phyloP scores from a whole-genome alignment of 2,113 vertebrate species.

The Gobiocypris rarus region DNA sequence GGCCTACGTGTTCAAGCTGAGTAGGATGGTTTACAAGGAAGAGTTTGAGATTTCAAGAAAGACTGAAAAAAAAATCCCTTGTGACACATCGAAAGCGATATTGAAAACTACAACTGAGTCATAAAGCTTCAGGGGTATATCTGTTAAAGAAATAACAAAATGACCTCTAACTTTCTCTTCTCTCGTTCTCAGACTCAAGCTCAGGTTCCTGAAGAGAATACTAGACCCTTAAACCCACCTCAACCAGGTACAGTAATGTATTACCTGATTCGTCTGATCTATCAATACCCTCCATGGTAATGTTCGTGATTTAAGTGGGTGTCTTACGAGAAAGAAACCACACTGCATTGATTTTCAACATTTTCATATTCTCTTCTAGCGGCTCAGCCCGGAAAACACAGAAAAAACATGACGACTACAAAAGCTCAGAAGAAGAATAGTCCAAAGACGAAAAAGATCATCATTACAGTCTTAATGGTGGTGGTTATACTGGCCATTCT shows the following conservation, averaged over 20 bases:
- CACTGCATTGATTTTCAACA: neutral
- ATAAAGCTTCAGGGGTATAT: neutral
- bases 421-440: constrained; percentile 52
- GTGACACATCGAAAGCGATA: constrained; percentile 13
- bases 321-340: constrained; percentile 17
- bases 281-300: neutral
- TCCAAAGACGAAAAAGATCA: constrained; percentile 52
- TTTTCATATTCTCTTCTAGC: constrained; percentile 41
- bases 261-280: neutral
- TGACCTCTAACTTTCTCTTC: neutral
- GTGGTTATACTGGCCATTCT: constrained; percentile 68
- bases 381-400: constrained; percentile 66
- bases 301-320: neutral
- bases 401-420: constrained; percentile 68
- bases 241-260: constrained; percentile 61
- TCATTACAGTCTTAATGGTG: constrained; percentile 64
- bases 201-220: constrained; percentile 61
- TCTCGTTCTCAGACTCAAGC: constrained; percentile 52
- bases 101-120: constrained; percentile 3
- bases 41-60: neutral
- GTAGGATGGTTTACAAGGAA: constrained; percentile 18
- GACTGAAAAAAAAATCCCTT: neutral
- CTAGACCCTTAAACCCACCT: constrained; percentile 68
- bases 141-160: neutral
- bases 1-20: neutral